Evolutionary conservation across 2,797 vertebrate species (phyloP), one percentile per base, ranked within the genome.

Genomic region (Crenuchus spilurus): DNA sequence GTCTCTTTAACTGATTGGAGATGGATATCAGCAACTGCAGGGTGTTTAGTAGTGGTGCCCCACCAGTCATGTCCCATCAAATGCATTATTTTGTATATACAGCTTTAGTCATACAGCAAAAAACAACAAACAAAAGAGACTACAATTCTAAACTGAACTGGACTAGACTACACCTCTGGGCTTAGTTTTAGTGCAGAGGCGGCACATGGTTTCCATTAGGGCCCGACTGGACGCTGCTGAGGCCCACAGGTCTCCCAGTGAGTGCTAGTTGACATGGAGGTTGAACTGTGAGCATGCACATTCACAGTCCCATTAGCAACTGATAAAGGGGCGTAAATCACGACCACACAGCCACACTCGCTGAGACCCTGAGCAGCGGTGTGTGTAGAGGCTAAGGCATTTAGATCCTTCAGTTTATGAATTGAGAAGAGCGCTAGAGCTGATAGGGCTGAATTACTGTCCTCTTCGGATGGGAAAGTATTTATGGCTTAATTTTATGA

Each of bases 211-310:
- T 79, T 79, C 63, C 72, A 81, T 83, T 79, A 79, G 61, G 58
- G 58, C 54, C 64, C 64, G 76, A 55, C 83, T 70, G 44, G 81
- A 70, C 55, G 65, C 67, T 72, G 63, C 84, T 61, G 66, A 58
- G 81, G 61, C 26, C 48, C 3, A 11, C 79, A 80, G 84, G 84
- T 83, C 80, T 85, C 84, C 78, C 82, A 72, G 68, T 54, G 77
- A 79, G 68, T 69, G 68, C 72, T 75, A 74, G 65, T 55, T 77
- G 74, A 82, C 77, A 76, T 68, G 52, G 60, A 75, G 71, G 68
- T 67, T 67, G 71, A 77, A 68, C 74, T 77, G 64, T 20, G 24
- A 72, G 74, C 61, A 65, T 55, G 65, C 77, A 70, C 63, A 70
- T 77, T 75, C 64, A 30, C 75, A 75, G 37, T 70, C 57, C 77